Evolutionary conservation across 2,113 vertebrate genomes (phyloP), one percentile per base, ranked within the genome.

Genomic region (Heterocephalus glaber): DNA sequence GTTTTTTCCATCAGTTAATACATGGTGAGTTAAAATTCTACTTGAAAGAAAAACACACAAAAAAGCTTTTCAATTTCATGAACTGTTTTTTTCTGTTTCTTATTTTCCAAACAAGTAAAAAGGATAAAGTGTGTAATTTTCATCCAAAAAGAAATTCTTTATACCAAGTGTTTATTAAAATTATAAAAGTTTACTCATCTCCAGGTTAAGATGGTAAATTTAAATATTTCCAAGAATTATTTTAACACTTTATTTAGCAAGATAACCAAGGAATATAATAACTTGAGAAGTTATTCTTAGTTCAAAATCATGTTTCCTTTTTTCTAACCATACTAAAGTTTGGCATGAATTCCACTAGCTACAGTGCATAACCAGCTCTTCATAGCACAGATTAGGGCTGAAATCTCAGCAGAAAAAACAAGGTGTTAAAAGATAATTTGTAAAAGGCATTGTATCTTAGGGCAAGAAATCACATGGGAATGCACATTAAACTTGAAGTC

Each of bases 241-340:
- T 79, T 89, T 41, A 87, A 47, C 4, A 58, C 28, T 68, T 83
- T 61, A 90, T 68, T 86, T 83, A 89, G 47, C 44, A 96, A 54
- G 9, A 44, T 68, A 66, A 74, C 41, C 16, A 85, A 89, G 54
- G 26, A 61, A 81, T 58, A 65, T 76, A 38, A 52, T 35, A 20
- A 79, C 54, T 79, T 52, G 47, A 35, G 16, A 79, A 35, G 76
- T 63, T 83, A 83, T 60, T 79, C 6, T 49, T 94, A 47, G 33
- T 87, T 97, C 94, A 94, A 97, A 98, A 97, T 96, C 80, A 77
- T 68, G 20, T 87, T 81, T 96, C 66, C 72, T 60, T 97, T 93
- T 96, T 96, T 82, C 74, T 49, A 72, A 84, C 38, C 74, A 79
- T 96, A 96, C 30, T 90, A n/a, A 94, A 96, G 87, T 97, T 96